Evolutionary conservation across 2,888 invertebrate genomes (phyloP).

Genomic region (Biston stratarius): DNA sequence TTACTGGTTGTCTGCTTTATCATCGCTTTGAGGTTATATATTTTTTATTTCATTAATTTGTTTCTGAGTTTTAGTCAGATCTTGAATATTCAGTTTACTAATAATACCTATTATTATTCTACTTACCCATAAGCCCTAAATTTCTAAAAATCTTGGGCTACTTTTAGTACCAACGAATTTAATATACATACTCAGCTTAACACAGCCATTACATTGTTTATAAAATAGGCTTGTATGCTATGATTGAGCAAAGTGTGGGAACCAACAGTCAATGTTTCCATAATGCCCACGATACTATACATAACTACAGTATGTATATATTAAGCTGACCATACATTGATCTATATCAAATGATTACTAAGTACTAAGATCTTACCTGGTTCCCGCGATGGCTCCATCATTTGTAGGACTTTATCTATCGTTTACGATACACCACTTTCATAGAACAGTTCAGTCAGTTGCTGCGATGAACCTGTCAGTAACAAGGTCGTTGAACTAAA

Average conservation of each 20-base stretch:
- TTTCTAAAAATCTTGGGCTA: neutral
- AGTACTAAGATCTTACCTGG: conserved; percentile 67
- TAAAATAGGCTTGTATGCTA: neutral
- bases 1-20: neutral
- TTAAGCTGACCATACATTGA: neutral
- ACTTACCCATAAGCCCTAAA: neutral
- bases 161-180: neutral
- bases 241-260: conserved; percentile 6
- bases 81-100: neutral
- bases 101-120: neutral
- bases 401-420: conserved; percentile 67
- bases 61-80: neutral
- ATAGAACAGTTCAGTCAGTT: conserved; percentile 79
- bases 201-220: neutral
- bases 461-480: conserved; percentile 85
- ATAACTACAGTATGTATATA: neutral
- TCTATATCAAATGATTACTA: too few relatives aligned
- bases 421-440: conserved; percentile 75
- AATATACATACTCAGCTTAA: neutral
- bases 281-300: conserved; percentile 10
- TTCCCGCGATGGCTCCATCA: conserved; percentile 84
- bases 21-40: conserved; percentile 14
- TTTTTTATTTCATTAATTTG: neutral
- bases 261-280: conserved; percentile 14
- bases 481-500: conserved; percentile 87